phyloP scores from a whole-genome alignment of 2,113 vertebrate species.

The Myiagra hebetior region DNA sequence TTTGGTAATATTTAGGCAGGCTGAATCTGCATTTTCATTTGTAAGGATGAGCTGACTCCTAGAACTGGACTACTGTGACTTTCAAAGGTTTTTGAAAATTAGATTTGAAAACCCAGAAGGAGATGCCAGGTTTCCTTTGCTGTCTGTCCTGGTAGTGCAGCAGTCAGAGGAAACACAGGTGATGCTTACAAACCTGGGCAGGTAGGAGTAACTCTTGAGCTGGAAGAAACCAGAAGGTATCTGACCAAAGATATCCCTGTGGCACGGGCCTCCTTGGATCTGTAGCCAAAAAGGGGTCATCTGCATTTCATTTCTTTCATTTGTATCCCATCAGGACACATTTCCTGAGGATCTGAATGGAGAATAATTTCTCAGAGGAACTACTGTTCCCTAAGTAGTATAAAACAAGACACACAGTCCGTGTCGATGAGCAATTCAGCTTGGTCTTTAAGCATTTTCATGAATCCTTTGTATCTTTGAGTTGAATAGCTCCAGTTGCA shows the following conservation, averaged over 20 bases:
- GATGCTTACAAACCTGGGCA: background rate
- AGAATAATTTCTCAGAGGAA: slow-evolving; percentile 21
- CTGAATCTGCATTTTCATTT: slow-evolving; percentile 43
- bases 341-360: slow-evolving; percentile 14
- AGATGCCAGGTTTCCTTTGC: background rate
- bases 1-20: slow-evolving; percentile 31
- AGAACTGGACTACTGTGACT: background rate
- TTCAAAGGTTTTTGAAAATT: background rate
- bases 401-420: background rate
- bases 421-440: background rate
- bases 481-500: slow-evolving; percentile 33
- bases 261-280: background rate
- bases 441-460: slow-evolving; percentile 33
- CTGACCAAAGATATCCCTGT: background rate
- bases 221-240: background rate
- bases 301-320: slow-evolving; percentile 45
- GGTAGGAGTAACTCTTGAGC: background rate
- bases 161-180: background rate
- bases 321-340: slow-evolving; percentile 1
- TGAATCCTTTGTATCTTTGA: slow-evolving; percentile 45
- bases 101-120: background rate
- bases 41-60: background rate
- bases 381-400: background rate
- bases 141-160: background rate
- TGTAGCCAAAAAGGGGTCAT: background rate